phyloP scores from a whole-genome alignment of 53 echinoderm and acorn worm genomes.

The Patiria pectinifera region DNA sequence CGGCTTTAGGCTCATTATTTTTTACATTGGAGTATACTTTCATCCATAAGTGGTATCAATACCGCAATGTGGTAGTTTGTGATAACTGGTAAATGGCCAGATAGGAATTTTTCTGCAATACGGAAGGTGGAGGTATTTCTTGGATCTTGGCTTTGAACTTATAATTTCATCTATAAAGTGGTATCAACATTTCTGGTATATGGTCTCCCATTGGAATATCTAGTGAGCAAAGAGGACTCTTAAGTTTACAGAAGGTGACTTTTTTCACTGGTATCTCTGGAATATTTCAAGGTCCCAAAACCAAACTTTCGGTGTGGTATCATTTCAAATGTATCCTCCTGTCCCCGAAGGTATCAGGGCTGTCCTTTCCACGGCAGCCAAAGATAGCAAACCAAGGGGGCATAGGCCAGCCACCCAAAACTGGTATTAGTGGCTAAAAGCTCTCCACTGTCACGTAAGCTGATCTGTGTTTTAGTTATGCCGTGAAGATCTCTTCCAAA shows the following conservation, averaged over 20 bases:
- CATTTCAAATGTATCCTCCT: background rate
- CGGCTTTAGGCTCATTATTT: too few species aligned
- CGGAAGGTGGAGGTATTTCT: too few species aligned
- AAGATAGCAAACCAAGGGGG: conserved; percentile 29
- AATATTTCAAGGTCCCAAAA: conserved; percentile 5
- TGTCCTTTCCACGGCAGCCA: conserved; percentile 21
- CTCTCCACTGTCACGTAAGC: conserved; percentile 38
- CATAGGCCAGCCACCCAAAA: conserved; percentile 42
- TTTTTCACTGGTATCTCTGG: background rate
- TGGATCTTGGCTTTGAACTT: too few species aligned
- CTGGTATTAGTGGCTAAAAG: conserved; percentile 53
- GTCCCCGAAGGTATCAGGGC: conserved; percentile 19
- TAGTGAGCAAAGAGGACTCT: background rate
- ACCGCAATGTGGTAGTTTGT: background rate
- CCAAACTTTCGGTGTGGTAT: conserved; percentile 1
- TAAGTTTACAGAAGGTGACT: background rate
- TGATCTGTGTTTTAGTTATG: conserved; percentile 52
- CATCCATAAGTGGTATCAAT: too few species aligned
- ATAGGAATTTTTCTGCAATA: too few species aligned
- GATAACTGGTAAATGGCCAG: background rate
- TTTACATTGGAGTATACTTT: too few species aligned
- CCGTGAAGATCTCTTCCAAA: conserved; percentile 34
- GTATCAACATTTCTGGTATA: too few species aligned
- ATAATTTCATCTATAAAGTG: too few species aligned
- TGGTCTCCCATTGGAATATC: background rate